Evolutionary conservation across 2,888 invertebrate species (phyloP), one percentile per base, ranked within the genome.

Genomic region (Leptopterna dolabrata): DNA sequence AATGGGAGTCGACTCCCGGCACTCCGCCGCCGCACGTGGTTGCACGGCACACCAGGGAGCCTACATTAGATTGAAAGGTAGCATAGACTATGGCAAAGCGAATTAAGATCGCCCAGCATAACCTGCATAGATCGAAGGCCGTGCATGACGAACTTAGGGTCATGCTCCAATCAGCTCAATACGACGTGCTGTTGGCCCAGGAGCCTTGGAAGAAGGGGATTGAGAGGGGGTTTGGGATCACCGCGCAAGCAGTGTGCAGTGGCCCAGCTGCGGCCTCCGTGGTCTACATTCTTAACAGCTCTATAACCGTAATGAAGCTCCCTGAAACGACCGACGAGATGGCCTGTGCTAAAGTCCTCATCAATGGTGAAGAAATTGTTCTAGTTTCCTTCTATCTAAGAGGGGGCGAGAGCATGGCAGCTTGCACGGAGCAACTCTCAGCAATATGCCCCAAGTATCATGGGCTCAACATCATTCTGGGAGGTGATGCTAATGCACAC

Each of bases 301-400:
- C 14, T 30, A 71, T 73, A 13, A 36, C 36, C 2, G 24, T 24
- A 11, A 83, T 83, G 83, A 30, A 13, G 4, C 71, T 83, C 4
- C 71, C 83, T n/a, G 83, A 83, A 36, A 70, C 70, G 4, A 41
- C 36, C n/a, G 71, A 41, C 3, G 71, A 63, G 16, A n/a, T 83
- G 9, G 83, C 70, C 7, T 70, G 63, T 41, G 70, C 70, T 0
- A 70, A 30, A 29, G 1, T 51, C 6, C 11, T 16, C 27, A 29
- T 27, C 14, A 16, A 0, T 14, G n/a, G 1, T 1, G 29, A 55
- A n/a, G 81, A 81, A 29, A 9, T 51, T 4, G 29, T 81, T 9
- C 11, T 81, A 13, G 24, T 81, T 7, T 81, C 81, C 4, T 4
- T 81, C 16, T 81, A 51, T 19, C 24, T 11, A 1, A 41, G 19